Evolutionary conservation across 35 echinoderm and acorn worm genomes (phyloP).

Genomic region (Stichopus chloronotus): DNA sequence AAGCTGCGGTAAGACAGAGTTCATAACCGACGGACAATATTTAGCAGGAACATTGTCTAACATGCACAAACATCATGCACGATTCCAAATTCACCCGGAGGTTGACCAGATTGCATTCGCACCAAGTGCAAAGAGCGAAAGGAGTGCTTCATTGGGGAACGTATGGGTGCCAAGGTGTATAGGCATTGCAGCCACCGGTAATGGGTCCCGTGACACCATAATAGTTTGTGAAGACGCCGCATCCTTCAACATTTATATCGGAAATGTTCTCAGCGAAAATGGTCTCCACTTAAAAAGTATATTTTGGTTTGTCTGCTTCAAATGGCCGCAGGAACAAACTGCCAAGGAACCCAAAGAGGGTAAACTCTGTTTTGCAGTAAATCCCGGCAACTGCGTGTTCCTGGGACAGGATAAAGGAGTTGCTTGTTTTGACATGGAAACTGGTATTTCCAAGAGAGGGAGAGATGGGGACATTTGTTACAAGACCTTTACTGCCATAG

Average conservation of each 20-base stretch:
- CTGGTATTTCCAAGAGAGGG: not conserved
- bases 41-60: constrained; percentile 44
- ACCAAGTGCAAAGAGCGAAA: not conserved
- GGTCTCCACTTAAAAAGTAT: constrained; percentile 33
- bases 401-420: constrained; percentile 34
- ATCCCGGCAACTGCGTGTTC: constrained; percentile 48
- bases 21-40: constrained; percentile 28
- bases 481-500: not conserved
- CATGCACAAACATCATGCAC: constrained; percentile 33
- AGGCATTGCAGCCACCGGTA: constrained; percentile 21
- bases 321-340: not conserved
- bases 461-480: constrained; percentile 18
- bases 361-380: constrained; percentile 36
- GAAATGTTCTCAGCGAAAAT: constrained; percentile 40
- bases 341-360: not conserved
- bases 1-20: constrained; percentile 39
- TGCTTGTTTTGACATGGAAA: constrained; percentile 39
- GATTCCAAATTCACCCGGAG: not conserved
- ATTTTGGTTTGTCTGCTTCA: constrained; percentile 33
- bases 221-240: constrained; percentile 45
- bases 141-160: not conserved
- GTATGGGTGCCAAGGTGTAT: constrained; percentile 42
- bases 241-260: constrained; percentile 43
- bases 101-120: constrained; percentile 42
- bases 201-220: constrained; percentile 25